Evolutionary conservation across 2,888 invertebrate species (phyloP).

Genomic region (Cyclophora albipunctata): DNA sequence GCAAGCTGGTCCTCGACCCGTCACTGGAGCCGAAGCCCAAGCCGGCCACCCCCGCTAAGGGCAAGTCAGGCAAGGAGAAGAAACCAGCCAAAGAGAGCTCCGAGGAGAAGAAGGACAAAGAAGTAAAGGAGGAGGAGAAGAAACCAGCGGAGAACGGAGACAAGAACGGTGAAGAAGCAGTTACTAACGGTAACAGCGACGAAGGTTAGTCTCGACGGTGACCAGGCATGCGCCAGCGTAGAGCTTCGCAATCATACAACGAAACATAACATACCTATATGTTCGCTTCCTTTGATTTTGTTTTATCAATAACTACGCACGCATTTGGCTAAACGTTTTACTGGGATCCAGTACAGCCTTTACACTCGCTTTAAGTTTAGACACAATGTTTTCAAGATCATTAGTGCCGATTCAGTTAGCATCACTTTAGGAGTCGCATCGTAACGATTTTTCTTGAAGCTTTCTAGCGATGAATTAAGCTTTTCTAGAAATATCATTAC

Average conservation of each 20-base stretch:
- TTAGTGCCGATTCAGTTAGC: too few species aligned
- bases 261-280: constrained; percentile 1
- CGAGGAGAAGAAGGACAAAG: constrained; percentile 80
- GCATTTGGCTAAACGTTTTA: not conserved
- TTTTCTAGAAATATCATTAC: too few species aligned
- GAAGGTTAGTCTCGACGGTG: constrained; percentile 69
- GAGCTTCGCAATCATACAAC: constrained; percentile 42
- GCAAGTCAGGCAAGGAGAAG: constrained; percentile 82
- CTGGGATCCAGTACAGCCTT: constrained; percentile 33
- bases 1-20: constrained; percentile 89
- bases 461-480: too few species aligned
- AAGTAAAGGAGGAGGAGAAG: constrained; percentile 72
- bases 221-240: constrained; percentile 46
- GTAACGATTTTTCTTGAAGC: too few species aligned
- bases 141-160: constrained; percentile 64
- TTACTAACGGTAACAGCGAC: constrained; percentile 73
- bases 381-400: too few species aligned
- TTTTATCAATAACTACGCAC: constrained; percentile 12
- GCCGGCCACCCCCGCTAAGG: constrained; percentile 85
- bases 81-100: constrained; percentile 78
- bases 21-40: constrained; percentile 86
- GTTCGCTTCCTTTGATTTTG: constrained; percentile 12
- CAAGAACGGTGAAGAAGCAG: constrained; percentile 69
- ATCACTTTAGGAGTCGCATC: too few species aligned
- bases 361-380: constrained; percentile 31